Conservation (phyloP, 2,888 invertebrate species). For the Clivina fossor region DNA sequence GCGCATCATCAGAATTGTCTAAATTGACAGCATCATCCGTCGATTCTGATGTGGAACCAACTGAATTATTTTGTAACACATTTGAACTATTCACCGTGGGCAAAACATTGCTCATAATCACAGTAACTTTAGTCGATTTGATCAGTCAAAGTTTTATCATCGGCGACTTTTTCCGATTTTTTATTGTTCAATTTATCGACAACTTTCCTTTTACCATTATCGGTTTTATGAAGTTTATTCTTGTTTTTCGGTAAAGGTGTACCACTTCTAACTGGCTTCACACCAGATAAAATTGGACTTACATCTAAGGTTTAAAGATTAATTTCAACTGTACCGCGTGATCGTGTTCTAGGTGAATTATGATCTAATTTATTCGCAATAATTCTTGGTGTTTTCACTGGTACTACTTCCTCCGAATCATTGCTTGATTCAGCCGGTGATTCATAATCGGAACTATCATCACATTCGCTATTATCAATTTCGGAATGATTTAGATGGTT, state of each 20-base stretch:
- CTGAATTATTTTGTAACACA: constrained; percentile 39
- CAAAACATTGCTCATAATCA: constrained; percentile 21
- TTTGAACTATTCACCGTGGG: constrained; percentile 9
- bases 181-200: constrained; percentile 32
- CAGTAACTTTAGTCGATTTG: constrained; percentile 24
- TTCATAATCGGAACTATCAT: constrained; percentile 20
- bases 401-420: constrained; percentile 37
- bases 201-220: constrained; percentile 21
- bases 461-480: constrained; percentile 12
- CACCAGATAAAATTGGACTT: constrained; percentile 64
- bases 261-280: constrained; percentile 47
- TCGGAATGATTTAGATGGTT: constrained; percentile 31
- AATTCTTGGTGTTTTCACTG: background rate
- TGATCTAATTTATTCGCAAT: constrained; percentile 47
- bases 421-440: constrained; percentile 13
- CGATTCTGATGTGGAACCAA: constrained; percentile 25
- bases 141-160: constrained; percentile 25
- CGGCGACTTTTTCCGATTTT: constrained; percentile 27
- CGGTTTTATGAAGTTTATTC: constrained; percentile 26
- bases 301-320: constrained; percentile 80
- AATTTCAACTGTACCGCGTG: constrained; percentile 78
- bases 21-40: constrained; percentile 5
- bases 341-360: constrained; percentile 69
- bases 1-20: constrained; percentile 14
- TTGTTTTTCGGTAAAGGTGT: constrained; percentile 27